phyloP scores from a whole-genome alignment of 1,140 invertebrate genomes.

The Scaptodrosophila lebanonensis region DNA sequence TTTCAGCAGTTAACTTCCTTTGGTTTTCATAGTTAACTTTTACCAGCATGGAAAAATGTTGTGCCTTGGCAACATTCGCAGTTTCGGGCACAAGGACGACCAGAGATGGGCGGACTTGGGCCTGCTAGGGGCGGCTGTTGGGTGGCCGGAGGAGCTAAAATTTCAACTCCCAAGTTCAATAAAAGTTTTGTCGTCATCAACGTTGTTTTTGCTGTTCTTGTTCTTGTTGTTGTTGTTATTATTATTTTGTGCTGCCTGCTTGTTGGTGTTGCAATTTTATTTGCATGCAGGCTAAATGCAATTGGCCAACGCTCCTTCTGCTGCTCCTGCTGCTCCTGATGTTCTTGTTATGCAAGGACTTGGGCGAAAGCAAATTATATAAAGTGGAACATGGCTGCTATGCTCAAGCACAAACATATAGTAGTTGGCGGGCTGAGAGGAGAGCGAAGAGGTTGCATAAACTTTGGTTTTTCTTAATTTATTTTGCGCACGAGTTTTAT shows the following conservation, averaged over 20 bases:
- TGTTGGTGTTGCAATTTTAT: slow-evolving; percentile 54
- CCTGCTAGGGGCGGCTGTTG: neutral
- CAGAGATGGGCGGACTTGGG: neutral
- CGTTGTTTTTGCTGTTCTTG: slow-evolving; percentile 13
- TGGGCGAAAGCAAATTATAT: slow-evolving; percentile 20
- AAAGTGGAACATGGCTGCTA: slow-evolving; percentile 24
- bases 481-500: slow-evolving; percentile 65
- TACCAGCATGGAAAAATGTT: slow-evolving; percentile 73
- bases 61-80: slow-evolving; percentile 57
- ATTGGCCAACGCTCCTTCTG: slow-evolving; percentile 50
- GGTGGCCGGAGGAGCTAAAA: slow-evolving; percentile 11
- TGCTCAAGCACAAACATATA: slow-evolving; percentile 21
- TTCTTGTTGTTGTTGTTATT: slow-evolving; percentile 1
- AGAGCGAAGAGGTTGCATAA: no score
- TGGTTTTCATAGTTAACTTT: slow-evolving; percentile 77
- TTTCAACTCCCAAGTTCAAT: slow-evolving; percentile 68
- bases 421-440: neutral
- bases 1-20: slow-evolving; percentile 76
- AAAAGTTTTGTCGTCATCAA: slow-evolving; percentile 62
- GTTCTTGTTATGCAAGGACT: slow-evolving; percentile 24
- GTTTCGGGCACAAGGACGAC: neutral
- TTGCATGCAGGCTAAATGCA: slow-evolving; percentile 67
- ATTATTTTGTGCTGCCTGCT: neutral
- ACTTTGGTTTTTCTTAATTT: slow-evolving; percentile 74
- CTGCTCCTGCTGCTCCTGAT: slow-evolving; percentile 23